These are phyloP conservation scores for Arbacia lixula DNA, from an alignment of 53 echinoderm and acorn worm genomes.

Conservation along the genomic window DNA sequence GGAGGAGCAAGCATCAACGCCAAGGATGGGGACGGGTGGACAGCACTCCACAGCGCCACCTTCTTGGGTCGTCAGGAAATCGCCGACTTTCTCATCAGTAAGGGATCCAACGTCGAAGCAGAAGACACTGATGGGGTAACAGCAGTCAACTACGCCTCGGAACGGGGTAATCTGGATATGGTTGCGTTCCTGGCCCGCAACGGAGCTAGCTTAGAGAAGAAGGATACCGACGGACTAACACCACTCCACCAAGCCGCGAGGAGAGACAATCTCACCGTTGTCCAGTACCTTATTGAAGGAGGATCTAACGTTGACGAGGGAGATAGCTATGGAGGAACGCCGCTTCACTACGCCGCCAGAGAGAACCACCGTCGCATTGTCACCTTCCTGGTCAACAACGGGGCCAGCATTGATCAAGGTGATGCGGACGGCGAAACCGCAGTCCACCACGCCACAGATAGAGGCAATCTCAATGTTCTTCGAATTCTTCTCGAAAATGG, in stretches of 20 bases:
- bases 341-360: neutral
- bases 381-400: neutral
- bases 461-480: neutral
- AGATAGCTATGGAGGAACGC: constrained; percentile 1
- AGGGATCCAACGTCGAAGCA: neutral
- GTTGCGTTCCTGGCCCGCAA: neutral
- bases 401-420: neutral
- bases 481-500: constrained; percentile 2
- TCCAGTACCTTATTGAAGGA: neutral
- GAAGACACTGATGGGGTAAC: constrained; percentile 11
- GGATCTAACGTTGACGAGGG: neutral
- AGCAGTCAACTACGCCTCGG: constrained; percentile 6
- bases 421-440: constrained; percentile 1
- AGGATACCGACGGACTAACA: constrained; percentile 5
- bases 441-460: neutral
- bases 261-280: neutral
- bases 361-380: neutral
- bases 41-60: constrained; percentile 3
- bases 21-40: constrained; percentile 7
- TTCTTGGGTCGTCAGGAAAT: constrained; percentile 13
- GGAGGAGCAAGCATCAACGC: constrained; percentile 2
- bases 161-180: neutral
- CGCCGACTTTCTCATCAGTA: neutral
- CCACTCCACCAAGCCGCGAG: constrained; percentile 9
- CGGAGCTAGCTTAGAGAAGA: neutral